A percentile compares a stretch with the other conserved stretches of the same genome.
Evolutionary conservation across 1,140 invertebrate species (phyloP).

Genomic region (Bradynema listronoti): DNA sequence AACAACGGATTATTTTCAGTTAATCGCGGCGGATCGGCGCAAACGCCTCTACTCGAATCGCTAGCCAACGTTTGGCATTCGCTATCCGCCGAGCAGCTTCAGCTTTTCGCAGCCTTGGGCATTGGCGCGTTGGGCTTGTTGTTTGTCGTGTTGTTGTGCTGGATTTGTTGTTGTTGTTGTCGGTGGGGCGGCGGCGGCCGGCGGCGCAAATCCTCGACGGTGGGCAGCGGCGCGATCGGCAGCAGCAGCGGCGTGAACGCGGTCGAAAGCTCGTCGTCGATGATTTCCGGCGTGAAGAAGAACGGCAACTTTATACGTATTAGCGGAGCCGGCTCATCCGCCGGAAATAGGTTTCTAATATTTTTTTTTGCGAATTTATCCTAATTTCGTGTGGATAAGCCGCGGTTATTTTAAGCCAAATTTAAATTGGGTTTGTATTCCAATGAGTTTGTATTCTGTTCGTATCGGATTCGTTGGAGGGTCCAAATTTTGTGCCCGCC

Average conservation of each 20-base stretch:
- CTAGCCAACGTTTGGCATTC: constrained; percentile 33
- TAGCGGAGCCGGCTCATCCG: constrained; percentile 13
- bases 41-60: constrained; percentile 25
- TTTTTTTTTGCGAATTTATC: too few relatives aligned
- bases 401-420: too few relatives aligned
- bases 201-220: constrained; percentile 12
- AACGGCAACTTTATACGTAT: constrained; percentile 24
- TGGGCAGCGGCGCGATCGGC: constrained; percentile 1
- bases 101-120: constrained; percentile 21
- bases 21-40: too few relatives aligned
- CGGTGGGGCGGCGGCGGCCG: constrained; percentile 9
- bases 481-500: too few relatives aligned
- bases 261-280: constrained; percentile 35
- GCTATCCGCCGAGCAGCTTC: constrained; percentile 28
- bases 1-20: too few relatives aligned
- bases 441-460: too few relatives aligned
- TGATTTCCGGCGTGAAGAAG: constrained; percentile 31
- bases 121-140: constrained; percentile 30
- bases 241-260: background rate
- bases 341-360: background rate
- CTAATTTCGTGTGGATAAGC: too few relatives aligned
- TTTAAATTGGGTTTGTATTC: too few relatives aligned
- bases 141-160: constrained; percentile 28
- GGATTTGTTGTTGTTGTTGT: constrained; percentile 41
- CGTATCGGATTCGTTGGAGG: too few relatives aligned